Evolutionary conservation across 2,797 vertebrate species (phyloP), one percentile per base, ranked within the genome.

Genomic region (Acipenser ruthenus): DNA sequence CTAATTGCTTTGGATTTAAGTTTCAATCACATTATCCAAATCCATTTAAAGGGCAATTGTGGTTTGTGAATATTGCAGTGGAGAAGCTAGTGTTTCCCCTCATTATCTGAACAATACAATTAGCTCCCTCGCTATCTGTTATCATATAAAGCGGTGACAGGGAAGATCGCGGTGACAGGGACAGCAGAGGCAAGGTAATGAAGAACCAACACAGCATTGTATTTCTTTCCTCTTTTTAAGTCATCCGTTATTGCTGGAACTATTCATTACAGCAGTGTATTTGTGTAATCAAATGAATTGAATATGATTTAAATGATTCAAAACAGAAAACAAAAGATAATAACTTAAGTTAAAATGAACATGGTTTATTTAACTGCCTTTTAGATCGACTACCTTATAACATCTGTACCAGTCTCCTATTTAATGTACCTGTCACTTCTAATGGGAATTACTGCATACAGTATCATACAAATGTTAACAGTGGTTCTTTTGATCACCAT

Each of bases 1-100:
- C 13, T 63, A 67, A 70, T 70, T 66, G 23, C 18, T 56, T 58
- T 70, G 53, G 9, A 63, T 70, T 67, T 56, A 10, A 53, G 37
- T 70, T 63, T 7, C 12, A 63, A 6, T 56, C 52, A 12, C 10
- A 62, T 70, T 65, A 70, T 49, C 47, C 15, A 50, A n/a, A 67
- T 51, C 8, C 9, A 10, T 60, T 50, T 64, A 55, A 7, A 4
- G 50, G 15, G 47, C 49, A 63, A 55, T 70, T 63, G 13, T n/a
- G 63, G 48, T 51, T 18, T 10, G 10, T 12, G n/a, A 37, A 37
- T 37, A 37, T 37, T 37, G 37, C 37, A 37, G 37, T 37, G 37
- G 1, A 37, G 15, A 12, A 53, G 66, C 52, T 52, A n/a, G 53
- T 50, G 52, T 62, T 66, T 55, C 59, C 59, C 49, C 8, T 59